Conservation (phyloP, 2,113 vertebrate species). For the Campylorhamphus procurvoides region DNA sequence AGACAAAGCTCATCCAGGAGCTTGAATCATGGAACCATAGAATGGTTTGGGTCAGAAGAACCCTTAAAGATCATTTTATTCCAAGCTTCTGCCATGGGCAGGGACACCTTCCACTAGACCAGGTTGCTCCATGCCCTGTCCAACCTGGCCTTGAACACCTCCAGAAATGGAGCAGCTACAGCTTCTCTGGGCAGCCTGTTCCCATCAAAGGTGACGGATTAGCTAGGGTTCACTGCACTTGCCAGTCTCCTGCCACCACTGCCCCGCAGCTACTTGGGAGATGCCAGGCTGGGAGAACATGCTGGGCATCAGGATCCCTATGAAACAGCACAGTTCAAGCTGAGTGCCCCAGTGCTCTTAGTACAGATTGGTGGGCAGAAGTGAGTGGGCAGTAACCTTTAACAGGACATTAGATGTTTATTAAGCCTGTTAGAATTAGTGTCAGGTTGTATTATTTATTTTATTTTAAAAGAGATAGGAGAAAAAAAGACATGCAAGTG, state of each 20-base stretch:
- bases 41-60: background rate
- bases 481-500: background rate
- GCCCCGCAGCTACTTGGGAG: background rate
- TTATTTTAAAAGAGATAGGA: background rate
- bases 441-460: background rate
- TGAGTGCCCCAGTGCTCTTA: background rate
- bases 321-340: background rate
- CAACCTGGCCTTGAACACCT: background rate
- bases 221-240: background rate
- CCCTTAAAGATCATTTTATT: background rate
- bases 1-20: background rate
- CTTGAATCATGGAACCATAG: background rate
- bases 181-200: background rate
- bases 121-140: accelerated
- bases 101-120: background rate
- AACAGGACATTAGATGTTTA: slow-evolving; percentile 14
- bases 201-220: background rate
- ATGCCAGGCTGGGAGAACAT: accelerated
- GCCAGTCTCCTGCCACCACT: background rate
- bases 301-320: background rate
- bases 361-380: background rate
- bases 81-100: background rate
- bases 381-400: background rate
- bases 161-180: background rate
- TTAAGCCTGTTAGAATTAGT: slow-evolving; percentile 26